These are phyloP conservation scores for Bombycilla garrulus DNA, from an alignment of 2,113 vertebrate species.

Conservation along the genomic window DNA sequence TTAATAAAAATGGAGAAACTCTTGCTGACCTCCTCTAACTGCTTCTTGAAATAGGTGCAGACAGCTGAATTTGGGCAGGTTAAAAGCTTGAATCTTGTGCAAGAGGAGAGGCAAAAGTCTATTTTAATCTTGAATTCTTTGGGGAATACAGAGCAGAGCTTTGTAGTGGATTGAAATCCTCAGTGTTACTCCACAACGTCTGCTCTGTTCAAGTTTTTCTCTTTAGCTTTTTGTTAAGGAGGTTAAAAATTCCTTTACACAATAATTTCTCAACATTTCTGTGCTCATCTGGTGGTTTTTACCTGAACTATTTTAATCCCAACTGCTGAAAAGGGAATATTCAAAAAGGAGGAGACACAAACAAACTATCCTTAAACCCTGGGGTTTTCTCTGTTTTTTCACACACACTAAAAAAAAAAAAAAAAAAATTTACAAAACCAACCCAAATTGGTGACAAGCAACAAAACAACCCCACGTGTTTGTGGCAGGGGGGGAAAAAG, in stretches of 20 bases:
- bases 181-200: background rate
- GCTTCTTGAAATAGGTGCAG: background rate
- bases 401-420: background rate
- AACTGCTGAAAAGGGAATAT: background rate
- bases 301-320: background rate
- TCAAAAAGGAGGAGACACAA: background rate
- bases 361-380: background rate
- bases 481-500: background rate
- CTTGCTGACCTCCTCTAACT: background rate
- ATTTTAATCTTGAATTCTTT: background rate
- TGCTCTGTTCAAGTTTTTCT: background rate
- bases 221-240: background rate
- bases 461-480: background rate
- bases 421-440: too few species aligned
- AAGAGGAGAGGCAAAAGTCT: background rate
- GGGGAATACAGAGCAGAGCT: background rate
- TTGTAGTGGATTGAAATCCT: background rate
- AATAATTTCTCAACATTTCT: background rate
- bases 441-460: background rate
- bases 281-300: background rate
- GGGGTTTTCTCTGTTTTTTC: rapidly evolving
- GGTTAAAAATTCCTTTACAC: background rate
- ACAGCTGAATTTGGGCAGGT: background rate
- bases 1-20: background rate
- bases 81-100: background rate